Conservation (phyloP, 2,797 vertebrate genomes). For the Danio jaintianensis region DNA sequence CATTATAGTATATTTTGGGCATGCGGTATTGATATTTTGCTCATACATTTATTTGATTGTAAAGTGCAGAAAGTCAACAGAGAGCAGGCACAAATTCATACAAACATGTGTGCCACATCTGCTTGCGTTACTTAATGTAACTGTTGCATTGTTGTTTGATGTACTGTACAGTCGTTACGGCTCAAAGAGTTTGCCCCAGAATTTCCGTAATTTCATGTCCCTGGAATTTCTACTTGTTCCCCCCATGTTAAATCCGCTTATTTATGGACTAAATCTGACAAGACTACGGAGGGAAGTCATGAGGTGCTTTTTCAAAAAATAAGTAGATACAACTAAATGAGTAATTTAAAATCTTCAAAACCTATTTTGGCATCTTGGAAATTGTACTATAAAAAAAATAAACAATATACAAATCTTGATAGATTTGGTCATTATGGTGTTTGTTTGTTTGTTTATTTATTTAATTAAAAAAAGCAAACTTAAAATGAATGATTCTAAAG, state of each 20-base stretch:
- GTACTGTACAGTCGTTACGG: slow-evolving; percentile 53
- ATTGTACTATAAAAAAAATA: too few species aligned
- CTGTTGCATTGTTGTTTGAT: slow-evolving; percentile 52
- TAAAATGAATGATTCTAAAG: too few species aligned
- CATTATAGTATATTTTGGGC: slow-evolving; percentile 35
- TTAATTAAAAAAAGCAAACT: too few species aligned
- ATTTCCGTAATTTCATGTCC: slow-evolving; percentile 47
- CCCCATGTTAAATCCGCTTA: slow-evolving; percentile 50
- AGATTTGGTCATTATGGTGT: too few species aligned
- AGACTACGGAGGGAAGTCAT: slow-evolving; percentile 32
- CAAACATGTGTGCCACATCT: slow-evolving; percentile 54
- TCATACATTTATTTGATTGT: slow-evolving; percentile 18
- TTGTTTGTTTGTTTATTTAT: too few species aligned
- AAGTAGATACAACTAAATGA: background rate
- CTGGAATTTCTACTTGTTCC: slow-evolving; percentile 44
- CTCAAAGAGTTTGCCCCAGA: slow-evolving; percentile 31
- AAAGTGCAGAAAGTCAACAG: slow-evolving; percentile 19
- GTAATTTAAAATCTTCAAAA: background rate
- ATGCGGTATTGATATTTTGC: slow-evolving; percentile 37
- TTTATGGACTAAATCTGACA: slow-evolving; percentile 49
- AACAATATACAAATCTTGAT: too few species aligned
- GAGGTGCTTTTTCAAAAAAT: background rate
- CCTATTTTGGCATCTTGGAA: background rate
- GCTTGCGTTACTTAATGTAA: slow-evolving; percentile 43
- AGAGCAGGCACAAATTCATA: slow-evolving; percentile 31